phyloP scores from a whole-genome alignment of 2,113 vertebrate species.

The Coryphaenoides rupestris region DNA sequence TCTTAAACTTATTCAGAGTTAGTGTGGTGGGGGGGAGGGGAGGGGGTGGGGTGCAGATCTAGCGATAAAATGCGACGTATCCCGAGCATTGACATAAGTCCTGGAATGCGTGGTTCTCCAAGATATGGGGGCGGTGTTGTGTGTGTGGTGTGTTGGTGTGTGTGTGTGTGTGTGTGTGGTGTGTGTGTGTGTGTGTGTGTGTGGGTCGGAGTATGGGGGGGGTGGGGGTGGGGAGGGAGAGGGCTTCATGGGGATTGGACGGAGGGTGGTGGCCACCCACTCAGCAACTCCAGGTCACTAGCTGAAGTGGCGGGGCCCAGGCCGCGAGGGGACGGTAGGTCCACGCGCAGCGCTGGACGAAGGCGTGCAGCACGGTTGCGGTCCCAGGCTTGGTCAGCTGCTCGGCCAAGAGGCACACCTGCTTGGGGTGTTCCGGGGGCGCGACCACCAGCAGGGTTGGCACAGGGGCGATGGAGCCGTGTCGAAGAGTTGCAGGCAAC shows the following conservation, averaged over 20 bases:
- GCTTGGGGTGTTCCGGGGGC: constrained; percentile 97
- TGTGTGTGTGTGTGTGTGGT: too few relatives aligned
- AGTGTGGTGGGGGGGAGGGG: too few relatives aligned
- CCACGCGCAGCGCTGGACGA: constrained; percentile 94
- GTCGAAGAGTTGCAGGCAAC: constrained; percentile 98
- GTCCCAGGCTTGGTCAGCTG: constrained; percentile 97
- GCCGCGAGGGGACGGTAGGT: constrained; percentile 93
- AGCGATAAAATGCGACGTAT: too few relatives aligned
- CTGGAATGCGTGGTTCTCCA: too few relatives aligned
- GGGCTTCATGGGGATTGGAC: constrained; percentile 40
- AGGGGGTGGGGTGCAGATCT: too few relatives aligned
- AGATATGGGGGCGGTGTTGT: too few relatives aligned
- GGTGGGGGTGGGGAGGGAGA: constrained; percentile 20
- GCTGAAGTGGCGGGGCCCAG: constrained; percentile 97
- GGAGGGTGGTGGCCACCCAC: constrained; percentile 50
- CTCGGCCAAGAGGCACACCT: constrained; percentile 97
- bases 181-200: too few relatives aligned
- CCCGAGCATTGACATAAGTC: too few relatives aligned
- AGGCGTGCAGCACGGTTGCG: constrained; percentile 96
- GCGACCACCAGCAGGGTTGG: constrained; percentile 97
- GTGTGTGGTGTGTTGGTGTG: too few relatives aligned
- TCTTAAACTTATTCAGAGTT: constrained; percentile 42
- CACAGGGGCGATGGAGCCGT: constrained; percentile 97
- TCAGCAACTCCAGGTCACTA: constrained; percentile 66
- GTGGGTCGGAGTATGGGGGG: too few relatives aligned